Conservation (phyloP, 2,797 vertebrate genomes). For the Acanthis flammea region DNA sequence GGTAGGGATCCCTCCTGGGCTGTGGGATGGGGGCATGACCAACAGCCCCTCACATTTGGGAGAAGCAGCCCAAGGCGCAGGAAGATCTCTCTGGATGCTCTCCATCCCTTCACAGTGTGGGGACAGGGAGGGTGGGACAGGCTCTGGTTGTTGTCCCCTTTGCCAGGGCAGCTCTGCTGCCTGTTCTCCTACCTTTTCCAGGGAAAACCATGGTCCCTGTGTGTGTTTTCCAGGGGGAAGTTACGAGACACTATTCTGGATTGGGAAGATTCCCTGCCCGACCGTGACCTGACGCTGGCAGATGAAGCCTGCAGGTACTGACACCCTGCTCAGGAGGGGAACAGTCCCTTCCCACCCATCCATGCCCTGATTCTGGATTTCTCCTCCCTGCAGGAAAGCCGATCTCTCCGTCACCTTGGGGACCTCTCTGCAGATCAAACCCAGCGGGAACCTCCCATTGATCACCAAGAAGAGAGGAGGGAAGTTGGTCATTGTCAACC, state of each 20-base stretch:
- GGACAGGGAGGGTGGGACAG: neutral
- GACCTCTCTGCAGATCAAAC: conserved; percentile 96
- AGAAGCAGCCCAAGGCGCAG: neutral
- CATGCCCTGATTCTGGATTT: neutral
- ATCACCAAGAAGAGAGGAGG: conserved; percentile 94
- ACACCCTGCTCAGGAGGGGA: neutral
- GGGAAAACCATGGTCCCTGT: neutral
- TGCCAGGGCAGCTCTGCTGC: neutral
- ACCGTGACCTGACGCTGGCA: conserved; percentile 87
- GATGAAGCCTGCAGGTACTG: conserved; percentile 90
- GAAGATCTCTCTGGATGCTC: neutral
- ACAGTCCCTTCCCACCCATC: neutral
- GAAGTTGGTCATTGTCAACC: conserved; percentile 90
- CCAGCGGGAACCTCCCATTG: conserved; percentile 92
- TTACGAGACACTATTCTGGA: conserved; percentile 94
- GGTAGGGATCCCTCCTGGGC: conserved; percentile 68
- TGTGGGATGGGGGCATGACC: fast-evolving
- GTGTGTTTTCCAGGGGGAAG: conserved; percentile 81
- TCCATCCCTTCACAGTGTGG: fast-evolving
- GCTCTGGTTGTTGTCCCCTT: neutral
- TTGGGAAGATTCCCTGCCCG: conserved; percentile 94
- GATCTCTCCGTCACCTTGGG: conserved; percentile 92
- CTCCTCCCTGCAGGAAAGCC: conserved; percentile 78
- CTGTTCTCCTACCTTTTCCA: neutral
- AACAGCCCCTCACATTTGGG: fast-evolving